Percentiles rank a stretch among this genome's conserved stretches.
phyloP scores from a whole-genome alignment of 2,888 invertebrate genomes.

The Sinodicranocentrus sp. region DNA sequence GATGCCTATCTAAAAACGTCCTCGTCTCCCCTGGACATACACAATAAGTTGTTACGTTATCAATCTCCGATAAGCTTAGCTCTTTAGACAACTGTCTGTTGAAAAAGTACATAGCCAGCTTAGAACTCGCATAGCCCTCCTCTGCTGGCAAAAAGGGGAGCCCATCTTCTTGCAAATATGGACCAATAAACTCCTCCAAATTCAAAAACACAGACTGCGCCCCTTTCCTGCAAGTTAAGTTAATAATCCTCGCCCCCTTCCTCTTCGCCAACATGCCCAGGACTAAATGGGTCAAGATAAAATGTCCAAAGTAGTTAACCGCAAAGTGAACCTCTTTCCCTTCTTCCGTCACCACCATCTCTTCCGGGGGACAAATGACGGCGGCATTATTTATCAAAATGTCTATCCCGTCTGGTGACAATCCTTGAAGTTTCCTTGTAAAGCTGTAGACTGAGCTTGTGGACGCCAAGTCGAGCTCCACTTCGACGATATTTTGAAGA shows the following conservation, averaged over 20 bases:
- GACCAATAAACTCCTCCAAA: slow-evolving; percentile 26
- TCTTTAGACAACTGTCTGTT: slow-evolving; percentile 34
- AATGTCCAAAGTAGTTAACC: slow-evolving; percentile 92
- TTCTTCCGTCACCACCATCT: slow-evolving; percentile 82
- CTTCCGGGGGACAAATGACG: slow-evolving; percentile 18
- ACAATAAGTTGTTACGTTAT: slow-evolving; percentile 37
- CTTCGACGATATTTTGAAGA: slow-evolving; percentile 38
- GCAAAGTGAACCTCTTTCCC: slow-evolving; percentile 92
- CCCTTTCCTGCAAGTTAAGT: slow-evolving; percentile 26
- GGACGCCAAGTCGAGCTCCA: slow-evolving; percentile 35
- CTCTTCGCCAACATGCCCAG: slow-evolving; percentile 80
- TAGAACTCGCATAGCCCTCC: slow-evolving; percentile 35
- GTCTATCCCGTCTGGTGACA: slow-evolving; percentile 38
- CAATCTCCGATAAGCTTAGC: background rate
- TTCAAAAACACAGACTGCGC: slow-evolving; percentile 11
- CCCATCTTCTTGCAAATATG: slow-evolving; percentile 38
- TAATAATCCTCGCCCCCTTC: slow-evolving; percentile 38
- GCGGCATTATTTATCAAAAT: slow-evolving; percentile 47
- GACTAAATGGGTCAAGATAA: slow-evolving; percentile 88
- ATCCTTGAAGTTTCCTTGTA: slow-evolving; percentile 36
- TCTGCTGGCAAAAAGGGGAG: slow-evolving; percentile 22
- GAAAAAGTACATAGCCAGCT: slow-evolving; percentile 46
- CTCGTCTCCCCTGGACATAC: slow-evolving; percentile 31
- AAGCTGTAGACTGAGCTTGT: slow-evolving; percentile 32
- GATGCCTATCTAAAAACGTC: slow-evolving; percentile 27